These are phyloP conservation scores for Trypoxylus dichotomus DNA, from an alignment of 1,140 invertebrate genomes.

Conservation along the genomic window DNA sequence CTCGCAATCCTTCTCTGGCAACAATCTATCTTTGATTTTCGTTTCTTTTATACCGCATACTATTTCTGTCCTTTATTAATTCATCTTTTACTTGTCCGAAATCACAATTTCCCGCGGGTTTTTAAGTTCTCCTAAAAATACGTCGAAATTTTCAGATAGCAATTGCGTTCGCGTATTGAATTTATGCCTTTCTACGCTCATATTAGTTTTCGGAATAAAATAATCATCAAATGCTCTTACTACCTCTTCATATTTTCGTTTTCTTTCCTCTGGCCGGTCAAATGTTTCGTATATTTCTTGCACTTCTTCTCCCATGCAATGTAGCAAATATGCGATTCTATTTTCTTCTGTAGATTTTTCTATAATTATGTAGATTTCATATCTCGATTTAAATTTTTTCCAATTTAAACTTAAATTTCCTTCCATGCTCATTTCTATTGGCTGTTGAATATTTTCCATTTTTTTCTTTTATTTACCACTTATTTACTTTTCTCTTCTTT, in stretches of 20 bases:
- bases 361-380: background rate
- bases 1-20: background rate
- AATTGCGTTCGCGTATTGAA: background rate
- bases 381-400: background rate
- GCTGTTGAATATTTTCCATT: background rate
- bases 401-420: background rate
- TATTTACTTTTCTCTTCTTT: no score
- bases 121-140: background rate
- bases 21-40: background rate
- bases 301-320: background rate
- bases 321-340: background rate
- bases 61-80: background rate
- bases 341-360: background rate
- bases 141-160: background rate
- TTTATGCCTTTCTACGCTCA: slow-evolving; percentile 8
- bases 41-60: background rate
- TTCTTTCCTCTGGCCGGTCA: background rate
- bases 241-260: background rate
- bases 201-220: background rate
- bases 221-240: background rate
- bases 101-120: background rate
- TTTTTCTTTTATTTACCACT: no score
- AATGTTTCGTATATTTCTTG: background rate
- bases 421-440: slow-evolving; percentile 1
- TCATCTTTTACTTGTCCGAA: background rate